Conservation (phyloP, 1,140 invertebrate genomes). For the Diachasma alloeum region DNA sequence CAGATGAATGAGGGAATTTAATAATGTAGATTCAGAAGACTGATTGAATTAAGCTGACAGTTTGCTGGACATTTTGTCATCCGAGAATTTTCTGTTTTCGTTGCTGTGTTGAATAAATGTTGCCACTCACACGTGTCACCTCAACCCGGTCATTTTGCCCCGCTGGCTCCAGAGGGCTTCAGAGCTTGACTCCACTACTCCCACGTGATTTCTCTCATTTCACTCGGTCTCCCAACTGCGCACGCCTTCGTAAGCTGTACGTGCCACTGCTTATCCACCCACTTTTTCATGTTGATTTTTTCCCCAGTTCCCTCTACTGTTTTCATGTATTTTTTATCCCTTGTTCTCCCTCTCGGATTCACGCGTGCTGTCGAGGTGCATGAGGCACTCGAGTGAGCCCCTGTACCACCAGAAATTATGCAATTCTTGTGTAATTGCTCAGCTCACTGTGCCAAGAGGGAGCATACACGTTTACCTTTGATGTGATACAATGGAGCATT, state of each 20-base stretch:
- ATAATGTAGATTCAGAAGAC: conserved; percentile 43
- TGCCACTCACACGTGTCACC: not conserved
- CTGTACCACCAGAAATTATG: not conserved
- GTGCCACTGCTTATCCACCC: conserved; percentile 16
- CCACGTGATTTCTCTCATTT: not conserved
- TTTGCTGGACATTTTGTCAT: conserved; percentile 48
- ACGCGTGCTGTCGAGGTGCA: not conserved
- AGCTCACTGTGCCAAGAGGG: not conserved
- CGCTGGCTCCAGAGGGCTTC: too few species aligned
- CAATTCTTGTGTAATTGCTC: not conserved
- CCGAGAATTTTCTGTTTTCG: conserved; percentile 42
- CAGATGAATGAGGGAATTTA: not conserved
- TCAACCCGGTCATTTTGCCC: too few species aligned
- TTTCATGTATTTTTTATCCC: not conserved
- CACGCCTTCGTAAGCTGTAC: not conserved
- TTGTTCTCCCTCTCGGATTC: not conserved
- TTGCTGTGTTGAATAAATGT: conserved; percentile 44
- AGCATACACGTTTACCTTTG: not conserved
- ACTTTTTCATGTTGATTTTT: not conserved
- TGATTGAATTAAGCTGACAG: conserved; percentile 27
- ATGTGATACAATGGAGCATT: not conserved
- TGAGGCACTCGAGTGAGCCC: not conserved
- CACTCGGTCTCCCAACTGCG: not conserved
- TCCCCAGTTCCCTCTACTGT: not conserved
- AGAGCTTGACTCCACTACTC: not conserved